Conservation (phyloP, 2,113 vertebrate species). For the Acrocephalus arundinaceus region DNA sequence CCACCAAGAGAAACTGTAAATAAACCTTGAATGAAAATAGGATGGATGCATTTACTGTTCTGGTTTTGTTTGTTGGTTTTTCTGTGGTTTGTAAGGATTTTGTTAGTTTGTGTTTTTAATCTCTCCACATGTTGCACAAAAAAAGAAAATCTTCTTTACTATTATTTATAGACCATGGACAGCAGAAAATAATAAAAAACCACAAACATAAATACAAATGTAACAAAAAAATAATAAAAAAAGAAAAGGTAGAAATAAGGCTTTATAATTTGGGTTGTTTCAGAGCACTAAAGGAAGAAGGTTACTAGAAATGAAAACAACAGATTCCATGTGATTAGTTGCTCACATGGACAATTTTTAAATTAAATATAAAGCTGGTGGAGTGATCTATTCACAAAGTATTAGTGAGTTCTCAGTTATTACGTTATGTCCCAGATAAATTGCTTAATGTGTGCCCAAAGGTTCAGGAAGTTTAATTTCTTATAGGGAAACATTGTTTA, state of each 20-base stretch:
- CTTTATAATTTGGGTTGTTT: neutral
- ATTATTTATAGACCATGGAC: neutral
- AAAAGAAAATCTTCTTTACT: neutral
- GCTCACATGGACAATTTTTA: neutral
- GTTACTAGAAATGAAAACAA: neutral
- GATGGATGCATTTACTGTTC: neutral
- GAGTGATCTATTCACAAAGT: neutral
- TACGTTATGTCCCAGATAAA: neutral
- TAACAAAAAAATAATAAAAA: neutral
- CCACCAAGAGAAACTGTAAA: neutral
- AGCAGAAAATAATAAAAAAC: neutral
- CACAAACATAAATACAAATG: neutral
- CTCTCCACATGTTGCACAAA: neutral
- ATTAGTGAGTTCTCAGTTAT: neutral
- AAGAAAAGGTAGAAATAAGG: neutral
- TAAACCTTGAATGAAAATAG: constrained; percentile 8
- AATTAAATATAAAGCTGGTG: neutral
- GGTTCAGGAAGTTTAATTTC: neutral
- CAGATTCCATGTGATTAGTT: neutral
- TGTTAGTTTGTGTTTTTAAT: neutral
- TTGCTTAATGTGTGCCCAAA: neutral
- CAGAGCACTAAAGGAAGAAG: neutral
- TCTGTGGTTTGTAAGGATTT: neutral
- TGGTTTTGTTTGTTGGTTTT: neutral
- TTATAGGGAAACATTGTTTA: neutral